Conservation (phyloP, 2,113 vertebrate species). For the Turnix velox region DNA sequence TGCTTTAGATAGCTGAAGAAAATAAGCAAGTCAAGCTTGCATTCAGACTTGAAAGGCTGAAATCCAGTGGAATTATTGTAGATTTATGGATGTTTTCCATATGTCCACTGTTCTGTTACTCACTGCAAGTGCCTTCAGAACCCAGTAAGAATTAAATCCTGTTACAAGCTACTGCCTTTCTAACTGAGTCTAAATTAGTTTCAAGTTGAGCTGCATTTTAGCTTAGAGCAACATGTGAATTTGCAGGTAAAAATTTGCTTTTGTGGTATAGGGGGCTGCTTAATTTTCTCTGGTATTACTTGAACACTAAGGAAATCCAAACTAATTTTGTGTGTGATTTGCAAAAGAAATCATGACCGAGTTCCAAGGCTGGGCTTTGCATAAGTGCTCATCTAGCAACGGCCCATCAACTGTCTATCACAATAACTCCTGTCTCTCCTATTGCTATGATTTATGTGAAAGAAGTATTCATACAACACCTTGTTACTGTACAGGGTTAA, state of each 20-base stretch:
- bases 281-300: not conserved
- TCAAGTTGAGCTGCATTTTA: not conserved
- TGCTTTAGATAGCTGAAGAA: not conserved
- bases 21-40: not conserved
- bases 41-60: not conserved
- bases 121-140: slow-evolving; percentile 29
- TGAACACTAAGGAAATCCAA: not conserved
- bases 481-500: not conserved
- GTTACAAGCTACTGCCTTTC: not conserved
- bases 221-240: not conserved
- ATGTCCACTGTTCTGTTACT: not conserved
- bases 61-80: not conserved
- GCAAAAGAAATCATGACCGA: not conserved
- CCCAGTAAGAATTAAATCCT: slow-evolving; percentile 35
- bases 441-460: not conserved
- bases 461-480: not conserved
- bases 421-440: not conserved
- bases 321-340: not conserved
- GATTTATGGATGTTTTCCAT: not conserved
- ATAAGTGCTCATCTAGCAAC: rapidly evolving
- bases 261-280: not conserved
- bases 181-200: slow-evolving; percentile 2
- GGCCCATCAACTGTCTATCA: not conserved
- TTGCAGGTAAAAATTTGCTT: not conserved
- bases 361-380: not conserved